A percentile compares a stretch with the other conserved stretches of the same genome.
phyloP scores from a whole-genome alignment of 2,113 vertebrate genomes.

The Sylvietta virens region DNA sequence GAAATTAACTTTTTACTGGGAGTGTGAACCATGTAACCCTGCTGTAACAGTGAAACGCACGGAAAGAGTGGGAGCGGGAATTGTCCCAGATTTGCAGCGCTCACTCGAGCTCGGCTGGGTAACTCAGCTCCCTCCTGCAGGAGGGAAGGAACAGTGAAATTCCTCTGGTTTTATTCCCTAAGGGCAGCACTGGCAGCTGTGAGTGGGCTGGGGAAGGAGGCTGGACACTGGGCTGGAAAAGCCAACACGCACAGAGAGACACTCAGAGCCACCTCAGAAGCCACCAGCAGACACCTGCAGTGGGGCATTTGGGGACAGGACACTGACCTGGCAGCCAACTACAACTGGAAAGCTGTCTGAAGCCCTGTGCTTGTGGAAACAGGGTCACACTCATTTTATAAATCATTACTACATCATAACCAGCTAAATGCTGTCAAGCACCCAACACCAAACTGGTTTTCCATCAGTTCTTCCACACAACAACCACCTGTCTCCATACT shows the following conservation, averaged over 20 bases:
- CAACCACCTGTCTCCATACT: background rate
- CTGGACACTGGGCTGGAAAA: background rate
- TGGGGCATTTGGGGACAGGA: accelerated
- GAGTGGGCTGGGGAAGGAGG: background rate
- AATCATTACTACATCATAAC: accelerated
- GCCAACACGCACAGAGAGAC: accelerated
- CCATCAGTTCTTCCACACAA: background rate
- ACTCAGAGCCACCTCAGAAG: background rate
- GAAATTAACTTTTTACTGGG: accelerated
- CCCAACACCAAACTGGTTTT: background rate
- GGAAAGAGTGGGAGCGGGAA: accelerated
- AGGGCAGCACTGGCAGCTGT: background rate
- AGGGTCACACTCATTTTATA: background rate
- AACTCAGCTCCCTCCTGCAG: background rate
- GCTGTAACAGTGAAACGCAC: background rate
- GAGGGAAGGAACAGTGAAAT: background rate
- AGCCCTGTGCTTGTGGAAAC: background rate
- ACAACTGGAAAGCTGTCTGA: background rate
- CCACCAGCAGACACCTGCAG: background rate
- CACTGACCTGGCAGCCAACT: accelerated
- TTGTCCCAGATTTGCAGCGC: background rate
- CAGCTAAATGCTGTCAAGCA: accelerated
- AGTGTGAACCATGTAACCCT: background rate
- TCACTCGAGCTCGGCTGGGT: accelerated
- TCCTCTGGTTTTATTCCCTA: background rate